Conservation (phyloP, 2,797 vertebrate genomes). For the Gastrophryne carolinensis region DNA sequence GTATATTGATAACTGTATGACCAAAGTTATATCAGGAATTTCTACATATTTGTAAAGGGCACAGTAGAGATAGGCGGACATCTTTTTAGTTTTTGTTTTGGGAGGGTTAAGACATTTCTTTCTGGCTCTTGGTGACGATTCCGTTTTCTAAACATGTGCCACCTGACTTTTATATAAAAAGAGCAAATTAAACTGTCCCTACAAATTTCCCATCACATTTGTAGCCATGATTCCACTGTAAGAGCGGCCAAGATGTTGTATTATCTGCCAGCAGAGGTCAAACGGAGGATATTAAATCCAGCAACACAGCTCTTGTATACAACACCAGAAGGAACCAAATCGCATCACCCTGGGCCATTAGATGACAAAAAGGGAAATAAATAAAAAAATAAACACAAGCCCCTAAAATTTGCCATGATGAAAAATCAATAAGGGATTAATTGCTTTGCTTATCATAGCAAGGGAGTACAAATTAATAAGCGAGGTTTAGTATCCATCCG, state of each 20-base stretch:
- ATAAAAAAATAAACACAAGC: constrained; percentile 53
- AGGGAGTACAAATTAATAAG: constrained; percentile 84
- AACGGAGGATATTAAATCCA: constrained; percentile 83
- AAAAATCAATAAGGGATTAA: constrained; percentile 98
- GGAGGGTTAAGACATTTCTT: constrained; percentile 27
- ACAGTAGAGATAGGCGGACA: no score
- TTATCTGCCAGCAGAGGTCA: constrained; percentile 84
- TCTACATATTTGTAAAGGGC: no score
- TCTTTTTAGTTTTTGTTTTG: neutral
- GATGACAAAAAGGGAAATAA: constrained; percentile 64
- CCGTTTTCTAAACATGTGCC: constrained; percentile 73
- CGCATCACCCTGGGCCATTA: constrained; percentile 77
- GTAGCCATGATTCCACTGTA: constrained; percentile 74
- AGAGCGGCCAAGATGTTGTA: constrained; percentile 73
- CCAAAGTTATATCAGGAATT: no score
- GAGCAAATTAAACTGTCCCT: constrained; percentile 80
- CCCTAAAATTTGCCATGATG: constrained; percentile 90
- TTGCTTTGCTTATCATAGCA: constrained; percentile 92
- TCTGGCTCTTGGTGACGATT: constrained; percentile 60
- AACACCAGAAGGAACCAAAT: constrained; percentile 79
- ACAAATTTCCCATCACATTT: constrained; percentile 75
- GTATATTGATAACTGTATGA: no score
- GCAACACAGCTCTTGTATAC: constrained; percentile 71
- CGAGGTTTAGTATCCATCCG: constrained; percentile 75
- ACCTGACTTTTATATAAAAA: constrained; percentile 76